A percentile compares a stretch with the other conserved stretches of the same genome.
Conservation (phyloP, 2,888 invertebrate species). For the Eupelmus urozonus region DNA sequence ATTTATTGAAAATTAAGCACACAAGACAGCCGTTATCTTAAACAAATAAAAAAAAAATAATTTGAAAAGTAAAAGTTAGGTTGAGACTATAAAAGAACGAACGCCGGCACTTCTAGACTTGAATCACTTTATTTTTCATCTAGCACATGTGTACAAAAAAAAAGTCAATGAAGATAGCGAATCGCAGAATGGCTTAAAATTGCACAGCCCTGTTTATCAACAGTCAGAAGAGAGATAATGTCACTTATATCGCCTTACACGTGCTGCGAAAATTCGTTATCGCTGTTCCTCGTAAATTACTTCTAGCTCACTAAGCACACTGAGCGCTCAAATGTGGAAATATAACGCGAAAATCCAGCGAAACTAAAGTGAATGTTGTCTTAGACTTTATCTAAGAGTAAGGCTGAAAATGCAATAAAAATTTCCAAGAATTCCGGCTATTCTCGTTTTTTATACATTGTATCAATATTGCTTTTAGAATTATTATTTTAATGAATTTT, state of each 20-base stretch:
- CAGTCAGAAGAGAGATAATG: slow-evolving; percentile 59
- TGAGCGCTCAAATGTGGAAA: neutral
- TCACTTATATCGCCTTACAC: slow-evolving; percentile 58
- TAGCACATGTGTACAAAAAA: neutral
- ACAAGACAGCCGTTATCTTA: too few relatives aligned
- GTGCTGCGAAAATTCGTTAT: slow-evolving; percentile 61
- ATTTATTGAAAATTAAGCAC: too few relatives aligned
- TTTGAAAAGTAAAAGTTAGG: neutral
- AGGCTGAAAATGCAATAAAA: neutral
- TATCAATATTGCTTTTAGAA: too few relatives aligned
- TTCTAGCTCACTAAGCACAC: neutral
- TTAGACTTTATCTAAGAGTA: neutral
- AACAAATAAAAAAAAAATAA: neutral
- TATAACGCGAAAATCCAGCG: neutral
- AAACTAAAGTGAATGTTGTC: neutral
- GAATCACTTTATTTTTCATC: slow-evolving; percentile 26
- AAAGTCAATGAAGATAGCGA: slow-evolving; percentile 11
- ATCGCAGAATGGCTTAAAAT: slow-evolving; percentile 47
- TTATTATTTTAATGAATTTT: too few relatives aligned
- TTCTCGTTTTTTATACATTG: too few relatives aligned
- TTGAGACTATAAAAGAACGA: too few relatives aligned
- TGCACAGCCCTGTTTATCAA: slow-evolving; percentile 65
- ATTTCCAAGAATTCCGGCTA: neutral
- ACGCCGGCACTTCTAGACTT: neutral
- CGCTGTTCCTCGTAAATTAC: slow-evolving; percentile 44